A percentile compares a stretch with the other conserved stretches of the same genome.
Evolutionary conservation across 2,113 vertebrate genomes (phyloP).

Genomic region (Thinocorus orbignyianus): DNA sequence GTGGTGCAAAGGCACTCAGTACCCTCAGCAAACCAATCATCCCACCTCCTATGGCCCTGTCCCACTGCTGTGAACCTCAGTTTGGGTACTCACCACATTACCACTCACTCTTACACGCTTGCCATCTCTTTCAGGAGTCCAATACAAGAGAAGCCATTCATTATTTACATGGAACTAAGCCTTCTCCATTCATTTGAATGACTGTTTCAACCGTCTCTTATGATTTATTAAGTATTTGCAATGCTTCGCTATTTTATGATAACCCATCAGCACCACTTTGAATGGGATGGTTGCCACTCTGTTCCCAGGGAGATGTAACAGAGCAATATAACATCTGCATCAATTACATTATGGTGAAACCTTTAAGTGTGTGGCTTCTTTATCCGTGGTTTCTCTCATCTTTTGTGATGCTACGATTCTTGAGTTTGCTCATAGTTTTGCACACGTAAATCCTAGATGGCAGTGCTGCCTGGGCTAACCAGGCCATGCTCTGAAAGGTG

Average conservation of each 20-base stretch:
- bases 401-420: background rate
- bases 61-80: background rate
- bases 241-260: background rate
- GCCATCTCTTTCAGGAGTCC: background rate
- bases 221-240: conserved; percentile 17
- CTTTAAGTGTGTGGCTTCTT: background rate
- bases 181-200: background rate
- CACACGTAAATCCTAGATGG: background rate
- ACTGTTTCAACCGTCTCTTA: background rate
- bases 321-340: background rate
- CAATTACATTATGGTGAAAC: background rate
- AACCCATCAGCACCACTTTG: background rate
- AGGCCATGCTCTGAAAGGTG: background rate
- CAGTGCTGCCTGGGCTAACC: background rate
- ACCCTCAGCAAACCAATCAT: fast-evolving
- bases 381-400: background rate
- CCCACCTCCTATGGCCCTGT: background rate
- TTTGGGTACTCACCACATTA: background rate
- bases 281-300: background rate
- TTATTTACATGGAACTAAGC: background rate
- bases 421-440: background rate
- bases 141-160: background rate
- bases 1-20: background rate
- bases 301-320: background rate
- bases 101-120: background rate